These are phyloP conservation scores for Drosophila parabipectinata DNA, from an alignment of 1,140 invertebrate genomes.

Conservation along the genomic window DNA sequence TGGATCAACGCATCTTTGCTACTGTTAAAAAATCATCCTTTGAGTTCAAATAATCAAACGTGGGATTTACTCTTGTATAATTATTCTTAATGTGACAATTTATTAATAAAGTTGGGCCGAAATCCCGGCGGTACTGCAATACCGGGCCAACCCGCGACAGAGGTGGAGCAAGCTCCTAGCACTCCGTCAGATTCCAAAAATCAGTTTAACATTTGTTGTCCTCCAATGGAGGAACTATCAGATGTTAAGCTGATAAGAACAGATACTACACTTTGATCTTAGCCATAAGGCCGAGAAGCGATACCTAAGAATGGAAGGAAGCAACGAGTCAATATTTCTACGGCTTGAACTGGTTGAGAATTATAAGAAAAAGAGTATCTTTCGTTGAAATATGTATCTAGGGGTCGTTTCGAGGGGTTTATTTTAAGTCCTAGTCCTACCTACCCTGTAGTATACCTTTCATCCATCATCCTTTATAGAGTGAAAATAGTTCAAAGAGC, in stretches of 20 bases:
- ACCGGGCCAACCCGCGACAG: constrained; percentile 59
- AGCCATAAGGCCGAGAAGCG: constrained; percentile 85
- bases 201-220: constrained; percentile 59
- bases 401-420: constrained; percentile 11
- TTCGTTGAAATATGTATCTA: constrained; percentile 21
- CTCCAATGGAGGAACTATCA: constrained; percentile 85
- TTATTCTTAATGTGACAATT: constrained; percentile 4
- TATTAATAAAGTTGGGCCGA: constrained; percentile 53
- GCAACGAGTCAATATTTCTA: too few relatives aligned
- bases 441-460: too few relatives aligned
- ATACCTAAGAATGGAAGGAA: constrained; percentile 20
- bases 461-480: too few relatives aligned
- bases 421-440: too few relatives aligned
- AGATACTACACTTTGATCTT: constrained; percentile 85
- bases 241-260: constrained; percentile 89
- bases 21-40: too few relatives aligned
- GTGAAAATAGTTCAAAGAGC: too few relatives aligned
- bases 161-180: constrained; percentile 61
- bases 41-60: too few relatives aligned
- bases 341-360: background rate
- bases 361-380: background rate
- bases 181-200: constrained; percentile 49
- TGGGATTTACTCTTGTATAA: too few relatives aligned
- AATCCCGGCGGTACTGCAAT: constrained; percentile 86
- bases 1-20: too few relatives aligned